Conservation (phyloP, 1,140 invertebrate genomes). For the Lamellibrachia luymesi region DNA sequence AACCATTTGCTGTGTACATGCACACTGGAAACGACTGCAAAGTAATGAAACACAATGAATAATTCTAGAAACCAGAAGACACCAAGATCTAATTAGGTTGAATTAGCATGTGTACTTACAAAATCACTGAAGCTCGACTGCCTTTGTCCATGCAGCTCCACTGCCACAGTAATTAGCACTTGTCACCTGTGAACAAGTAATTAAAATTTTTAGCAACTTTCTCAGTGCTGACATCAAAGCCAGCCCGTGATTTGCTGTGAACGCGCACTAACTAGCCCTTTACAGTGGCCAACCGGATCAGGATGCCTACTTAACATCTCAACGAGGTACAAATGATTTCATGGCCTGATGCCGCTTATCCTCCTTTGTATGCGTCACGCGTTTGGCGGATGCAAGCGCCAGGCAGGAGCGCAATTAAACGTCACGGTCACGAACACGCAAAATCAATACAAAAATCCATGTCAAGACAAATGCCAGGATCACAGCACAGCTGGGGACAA, state of each 20-base stretch:
- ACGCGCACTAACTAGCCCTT: neutral
- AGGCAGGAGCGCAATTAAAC: neutral
- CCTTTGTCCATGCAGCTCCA: neutral
- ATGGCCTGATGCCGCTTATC: neutral
- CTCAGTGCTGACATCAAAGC: neutral
- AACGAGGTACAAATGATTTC: slow-evolving; percentile 1
- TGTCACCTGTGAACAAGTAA: neutral
- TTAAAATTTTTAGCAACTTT: neutral
- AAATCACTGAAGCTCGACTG: neutral
- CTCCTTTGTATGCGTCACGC: neutral
- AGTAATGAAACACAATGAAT: neutral
- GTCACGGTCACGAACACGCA: neutral
- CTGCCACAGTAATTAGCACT: neutral
- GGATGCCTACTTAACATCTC: neutral
- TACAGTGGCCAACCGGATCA: neutral
- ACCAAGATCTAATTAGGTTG: neutral
- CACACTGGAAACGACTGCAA: neutral
- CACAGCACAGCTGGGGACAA: neutral
- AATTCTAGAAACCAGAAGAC: neutral
- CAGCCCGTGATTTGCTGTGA: neutral
- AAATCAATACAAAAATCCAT: slow-evolving; percentile 1
- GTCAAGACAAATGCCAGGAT: neutral
- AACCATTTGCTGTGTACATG: neutral
- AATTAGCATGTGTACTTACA: slow-evolving; percentile 1
- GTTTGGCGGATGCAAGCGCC: neutral